A percentile compares a stretch with the other conserved stretches of the same genome.
phyloP scores from a whole-genome alignment of 2,797 vertebrate species.

The Neoniphon sammara region DNA sequence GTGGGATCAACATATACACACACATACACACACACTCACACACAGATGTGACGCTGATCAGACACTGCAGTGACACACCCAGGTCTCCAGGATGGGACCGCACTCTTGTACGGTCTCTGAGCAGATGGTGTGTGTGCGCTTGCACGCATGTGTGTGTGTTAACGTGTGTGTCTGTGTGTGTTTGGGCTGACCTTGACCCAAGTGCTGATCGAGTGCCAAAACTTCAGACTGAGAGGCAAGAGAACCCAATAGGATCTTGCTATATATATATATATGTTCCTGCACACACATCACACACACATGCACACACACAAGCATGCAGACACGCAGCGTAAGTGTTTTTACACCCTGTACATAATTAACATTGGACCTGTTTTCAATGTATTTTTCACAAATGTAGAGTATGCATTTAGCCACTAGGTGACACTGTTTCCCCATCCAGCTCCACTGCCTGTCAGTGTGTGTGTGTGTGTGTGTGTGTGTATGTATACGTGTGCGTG shows the following conservation, averaged over 20 bases:
- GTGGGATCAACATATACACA: slow-evolving; percentile 23
- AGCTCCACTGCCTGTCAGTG: slow-evolving; percentile 17
- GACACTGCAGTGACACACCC: slow-evolving; percentile 47
- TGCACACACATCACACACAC: no score
- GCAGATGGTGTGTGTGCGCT: slow-evolving; percentile 74
- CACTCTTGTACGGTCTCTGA: slow-evolving; percentile 59
- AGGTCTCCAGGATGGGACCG: slow-evolving; percentile 48
- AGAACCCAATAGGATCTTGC: slow-evolving; percentile 37
- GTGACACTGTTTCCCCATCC: slow-evolving; percentile 73
- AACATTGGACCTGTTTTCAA: slow-evolving; percentile 23
- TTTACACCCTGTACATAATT: slow-evolving; percentile 23
- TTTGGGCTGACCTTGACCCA: slow-evolving; percentile 65
- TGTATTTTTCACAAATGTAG: not conserved
- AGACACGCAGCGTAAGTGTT: slow-evolving; percentile 9
- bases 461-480: slow-evolving; percentile 21
- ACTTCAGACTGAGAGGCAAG: slow-evolving; percentile 62
- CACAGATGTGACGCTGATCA: slow-evolving; percentile 53
- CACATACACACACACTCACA: slow-evolving; percentile 17
- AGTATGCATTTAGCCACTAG: slow-evolving; percentile 54
- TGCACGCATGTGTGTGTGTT: slow-evolving; percentile 9
- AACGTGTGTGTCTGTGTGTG: slow-evolving; percentile 32
- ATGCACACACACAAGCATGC: slow-evolving; percentile 28
- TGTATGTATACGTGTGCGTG: slow-evolving; percentile 19
- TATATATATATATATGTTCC: slow-evolving; percentile 18
- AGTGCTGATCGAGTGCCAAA: slow-evolving; percentile 56